Conservation (phyloP, 2,113 vertebrate species). For the Podarcis muralis region DNA sequence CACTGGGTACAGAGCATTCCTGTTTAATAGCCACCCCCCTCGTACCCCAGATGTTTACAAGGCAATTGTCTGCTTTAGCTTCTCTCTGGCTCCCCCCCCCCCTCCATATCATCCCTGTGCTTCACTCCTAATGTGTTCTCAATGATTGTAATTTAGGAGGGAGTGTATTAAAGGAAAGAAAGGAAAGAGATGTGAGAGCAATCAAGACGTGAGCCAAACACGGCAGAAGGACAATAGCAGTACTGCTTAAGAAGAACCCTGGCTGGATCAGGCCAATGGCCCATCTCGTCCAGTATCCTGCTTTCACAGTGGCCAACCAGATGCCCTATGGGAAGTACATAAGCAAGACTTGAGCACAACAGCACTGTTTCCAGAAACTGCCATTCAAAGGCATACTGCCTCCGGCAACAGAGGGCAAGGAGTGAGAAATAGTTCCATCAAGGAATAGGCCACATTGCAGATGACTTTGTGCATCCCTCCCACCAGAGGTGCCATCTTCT, state of each 20-base stretch:
- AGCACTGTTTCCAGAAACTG: no score
- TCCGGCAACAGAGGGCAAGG: background rate
- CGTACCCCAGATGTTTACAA: conserved; percentile 74
- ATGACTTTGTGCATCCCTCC: no score
- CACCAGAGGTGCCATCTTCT: no score
- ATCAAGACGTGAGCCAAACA: background rate
- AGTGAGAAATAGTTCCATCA: background rate
- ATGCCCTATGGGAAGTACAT: no score
- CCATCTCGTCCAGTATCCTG: no score
- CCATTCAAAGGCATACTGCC: no score
- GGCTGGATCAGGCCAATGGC: no score
- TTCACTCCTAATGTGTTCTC: conserved; percentile 61
- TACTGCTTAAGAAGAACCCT: no score
- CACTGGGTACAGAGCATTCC: conserved; percentile 69
- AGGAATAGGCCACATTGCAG: background rate
- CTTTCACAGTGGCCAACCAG: no score
- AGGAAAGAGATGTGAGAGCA: conserved; percentile 50
- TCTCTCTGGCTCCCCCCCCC: conserved; percentile 40
- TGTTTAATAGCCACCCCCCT: conserved; percentile 73
- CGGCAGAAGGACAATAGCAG: no score
- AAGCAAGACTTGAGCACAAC: no score
- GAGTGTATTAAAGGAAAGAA: conserved; percentile 62
- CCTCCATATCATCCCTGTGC: conserved; percentile 17
- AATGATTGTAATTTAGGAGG: conserved; percentile 69
- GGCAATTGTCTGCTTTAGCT: conserved; percentile 68